phyloP scores from a whole-genome alignment of 1,140 invertebrate genomes.

The Nautilus pompilius region DNA sequence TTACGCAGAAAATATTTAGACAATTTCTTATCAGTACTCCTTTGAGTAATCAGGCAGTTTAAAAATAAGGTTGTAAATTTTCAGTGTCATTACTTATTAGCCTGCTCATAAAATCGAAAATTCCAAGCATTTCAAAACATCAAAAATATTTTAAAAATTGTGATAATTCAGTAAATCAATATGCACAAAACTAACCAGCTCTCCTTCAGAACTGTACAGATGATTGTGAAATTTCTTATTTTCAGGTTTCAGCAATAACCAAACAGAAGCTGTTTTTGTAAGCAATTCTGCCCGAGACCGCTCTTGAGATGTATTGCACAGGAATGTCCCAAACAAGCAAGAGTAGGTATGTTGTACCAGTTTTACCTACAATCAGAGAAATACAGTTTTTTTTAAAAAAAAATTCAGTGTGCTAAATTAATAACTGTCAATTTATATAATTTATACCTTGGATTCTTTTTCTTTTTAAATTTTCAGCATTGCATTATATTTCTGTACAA shows the following conservation, averaged over 20 bases:
- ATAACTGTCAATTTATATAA: too few species aligned
- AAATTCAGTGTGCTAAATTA: not conserved
- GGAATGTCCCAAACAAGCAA: constrained; percentile 93
- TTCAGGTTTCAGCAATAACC: constrained; percentile 71
- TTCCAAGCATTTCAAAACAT: not conserved
- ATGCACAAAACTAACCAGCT: constrained; percentile 22
- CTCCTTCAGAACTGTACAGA: constrained; percentile 64
- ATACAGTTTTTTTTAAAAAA: not conserved
- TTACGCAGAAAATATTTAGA: too few species aligned
- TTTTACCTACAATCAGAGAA: constrained; percentile 72
- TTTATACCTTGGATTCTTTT: too few species aligned
- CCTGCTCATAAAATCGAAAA: too few species aligned
- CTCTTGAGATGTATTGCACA: constrained; percentile 83
- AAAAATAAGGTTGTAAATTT: too few species aligned
- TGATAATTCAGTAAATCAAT: not conserved
- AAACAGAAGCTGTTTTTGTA: constrained; percentile 79
- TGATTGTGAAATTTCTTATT: constrained; percentile 77
- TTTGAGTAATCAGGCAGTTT: too few species aligned
- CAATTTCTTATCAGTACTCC: too few species aligned
- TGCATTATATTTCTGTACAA: too few species aligned
- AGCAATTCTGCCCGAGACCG: constrained; percentile 66
- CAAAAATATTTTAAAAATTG: not conserved
- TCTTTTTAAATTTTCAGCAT: too few species aligned
- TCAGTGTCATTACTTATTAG: too few species aligned
- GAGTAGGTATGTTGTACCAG: constrained; percentile 92